Conservation (phyloP, 2,113 vertebrate genomes). For the Hippopotamus amphibius region DNA sequence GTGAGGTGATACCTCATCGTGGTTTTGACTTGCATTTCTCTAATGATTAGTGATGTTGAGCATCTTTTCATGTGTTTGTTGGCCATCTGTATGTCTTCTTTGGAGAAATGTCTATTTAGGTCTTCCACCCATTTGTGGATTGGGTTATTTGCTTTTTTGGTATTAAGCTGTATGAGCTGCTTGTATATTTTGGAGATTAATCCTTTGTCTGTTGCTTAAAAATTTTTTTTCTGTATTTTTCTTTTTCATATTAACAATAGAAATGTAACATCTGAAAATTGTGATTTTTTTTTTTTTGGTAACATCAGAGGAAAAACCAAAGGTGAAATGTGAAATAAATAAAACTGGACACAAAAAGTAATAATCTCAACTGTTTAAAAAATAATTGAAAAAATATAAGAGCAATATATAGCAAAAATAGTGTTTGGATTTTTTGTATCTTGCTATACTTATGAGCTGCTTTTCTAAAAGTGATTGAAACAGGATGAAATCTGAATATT, state of each 20-base stretch:
- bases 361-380: constrained; percentile 29
- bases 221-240: background rate
- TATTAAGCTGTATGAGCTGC: no score
- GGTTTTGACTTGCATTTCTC: no score
- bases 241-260: background rate
- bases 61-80: no score
- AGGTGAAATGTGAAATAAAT: constrained; percentile 12
- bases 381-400: background rate
- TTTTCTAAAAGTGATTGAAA: constrained; percentile 50
- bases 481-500: background rate
- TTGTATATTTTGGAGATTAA: no score
- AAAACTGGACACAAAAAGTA: background rate
- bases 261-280: constrained; percentile 3
- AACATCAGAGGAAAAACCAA: background rate
- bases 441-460: background rate
- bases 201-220: no score
- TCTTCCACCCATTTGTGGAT: no score
- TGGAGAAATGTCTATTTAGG: no score
- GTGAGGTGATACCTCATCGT: no score
- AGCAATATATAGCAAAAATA: background rate
- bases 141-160: no score
- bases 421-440: background rate
- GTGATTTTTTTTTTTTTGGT: background rate
- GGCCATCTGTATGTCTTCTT: no score
- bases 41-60: no score